Percentiles rank a stretch among this genome's conserved stretches.
Conservation (phyloP, 2,888 invertebrate genomes). For the Heteromyza rotundicornis region DNA sequence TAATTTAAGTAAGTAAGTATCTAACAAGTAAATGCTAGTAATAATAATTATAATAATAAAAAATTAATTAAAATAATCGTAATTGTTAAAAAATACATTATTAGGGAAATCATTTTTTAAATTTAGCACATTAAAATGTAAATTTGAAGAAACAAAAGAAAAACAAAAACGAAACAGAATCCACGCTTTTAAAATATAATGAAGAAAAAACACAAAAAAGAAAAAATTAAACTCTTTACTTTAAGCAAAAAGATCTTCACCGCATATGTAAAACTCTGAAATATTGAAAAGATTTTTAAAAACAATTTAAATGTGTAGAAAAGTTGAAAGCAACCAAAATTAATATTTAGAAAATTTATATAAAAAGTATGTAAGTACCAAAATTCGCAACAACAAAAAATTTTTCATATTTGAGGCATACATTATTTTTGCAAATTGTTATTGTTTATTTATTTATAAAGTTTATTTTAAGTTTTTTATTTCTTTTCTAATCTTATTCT, state of each 20-base stretch:
- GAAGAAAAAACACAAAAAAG: neutral
- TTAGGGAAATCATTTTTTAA: slow-evolving; percentile 25
- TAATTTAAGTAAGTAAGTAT: neutral
- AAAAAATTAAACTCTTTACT: neutral
- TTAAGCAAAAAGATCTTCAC: too few species aligned
- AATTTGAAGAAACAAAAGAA: slow-evolving; percentile 2
- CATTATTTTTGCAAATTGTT: too few species aligned
- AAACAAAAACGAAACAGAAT: slow-evolving; percentile 11
- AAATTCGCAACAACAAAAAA: neutral
- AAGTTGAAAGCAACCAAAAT: slow-evolving; percentile 1
- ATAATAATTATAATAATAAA: too few species aligned
- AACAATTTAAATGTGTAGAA: neutral
- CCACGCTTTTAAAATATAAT: slow-evolving; percentile 12
- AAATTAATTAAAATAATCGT: too few species aligned
- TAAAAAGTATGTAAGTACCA: slow-evolving; percentile 1
- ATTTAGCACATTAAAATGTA: slow-evolving; percentile 11
- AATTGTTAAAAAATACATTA: slow-evolving; percentile 3
- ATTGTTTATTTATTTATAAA: too few species aligned
- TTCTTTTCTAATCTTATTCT: too few species aligned
- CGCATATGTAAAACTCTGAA: too few species aligned
- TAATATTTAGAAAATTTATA: neutral
- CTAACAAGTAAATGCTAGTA: neutral
- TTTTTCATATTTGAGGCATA: too few species aligned
- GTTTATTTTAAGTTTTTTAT: too few species aligned
- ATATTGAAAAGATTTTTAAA: too few species aligned